Evolutionary conservation across 1,140 invertebrate species (phyloP).

Genomic region (Brachionus koreanus): DNA sequence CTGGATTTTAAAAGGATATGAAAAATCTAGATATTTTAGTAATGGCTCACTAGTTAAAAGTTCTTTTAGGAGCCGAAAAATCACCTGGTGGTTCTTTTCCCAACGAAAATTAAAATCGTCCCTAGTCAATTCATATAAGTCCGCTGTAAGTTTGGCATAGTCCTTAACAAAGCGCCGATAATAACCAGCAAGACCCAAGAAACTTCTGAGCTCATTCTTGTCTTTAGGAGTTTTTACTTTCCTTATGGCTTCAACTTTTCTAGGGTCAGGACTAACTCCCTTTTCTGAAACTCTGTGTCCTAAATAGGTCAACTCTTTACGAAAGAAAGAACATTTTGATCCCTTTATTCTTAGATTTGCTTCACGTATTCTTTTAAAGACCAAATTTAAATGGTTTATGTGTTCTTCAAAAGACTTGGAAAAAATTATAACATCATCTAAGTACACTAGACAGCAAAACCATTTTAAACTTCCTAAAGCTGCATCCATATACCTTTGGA

Average conservation of each 20-base stretch:
- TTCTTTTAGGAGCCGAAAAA: too few species aligned
- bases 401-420: not conserved
- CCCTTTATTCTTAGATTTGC: slow-evolving; percentile 57
- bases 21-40: slow-evolving; percentile 45
- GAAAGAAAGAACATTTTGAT: slow-evolving; percentile 56
- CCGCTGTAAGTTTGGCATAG: too few species aligned
- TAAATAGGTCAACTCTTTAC: slow-evolving; percentile 53
- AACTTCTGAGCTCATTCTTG: too few species aligned
- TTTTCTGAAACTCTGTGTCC: slow-evolving; percentile 49
- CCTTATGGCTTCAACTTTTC: not conserved
- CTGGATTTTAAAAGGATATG: too few species aligned
- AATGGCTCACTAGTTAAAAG: too few species aligned
- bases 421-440: slow-evolving; percentile 10
- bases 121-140: too few species aligned
- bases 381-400: not conserved
- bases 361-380: not conserved
- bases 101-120: too few species aligned
- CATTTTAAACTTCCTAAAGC: not conserved
- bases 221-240: slow-evolving; percentile 44
- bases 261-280: slow-evolving; percentile 34
- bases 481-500: slow-evolving; percentile 51
- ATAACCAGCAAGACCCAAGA: too few species aligned
- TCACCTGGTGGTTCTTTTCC: too few species aligned
- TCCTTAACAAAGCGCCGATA: too few species aligned
- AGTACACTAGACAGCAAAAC: not conserved